These are phyloP conservation scores for Dicyrtomina minuta DNA, from an alignment of 2,888 invertebrate genomes.

Conservation along the genomic window DNA sequence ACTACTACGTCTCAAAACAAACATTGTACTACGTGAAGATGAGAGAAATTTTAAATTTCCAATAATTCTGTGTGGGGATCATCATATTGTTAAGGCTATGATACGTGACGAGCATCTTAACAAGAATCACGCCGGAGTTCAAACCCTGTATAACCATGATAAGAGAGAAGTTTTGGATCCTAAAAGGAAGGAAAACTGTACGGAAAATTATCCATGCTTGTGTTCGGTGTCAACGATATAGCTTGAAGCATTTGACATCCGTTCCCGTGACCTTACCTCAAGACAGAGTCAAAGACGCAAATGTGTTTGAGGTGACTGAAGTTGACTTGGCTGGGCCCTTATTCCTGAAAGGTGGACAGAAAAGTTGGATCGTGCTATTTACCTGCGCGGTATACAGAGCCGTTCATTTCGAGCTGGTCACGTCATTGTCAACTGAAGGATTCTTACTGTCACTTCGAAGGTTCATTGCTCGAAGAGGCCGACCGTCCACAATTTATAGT, in stretches of 20 bases:
- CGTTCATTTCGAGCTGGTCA: slow-evolving; percentile 56
- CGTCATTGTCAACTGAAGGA: slow-evolving; percentile 52
- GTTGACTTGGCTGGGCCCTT: slow-evolving; percentile 57
- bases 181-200: not conserved
- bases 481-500: slow-evolving; percentile 54
- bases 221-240: not conserved
- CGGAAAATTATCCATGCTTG: not conserved
- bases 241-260: not conserved
- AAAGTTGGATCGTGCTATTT: slow-evolving; percentile 55
- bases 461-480: slow-evolving; percentile 55
- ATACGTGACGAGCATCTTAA: not conserved
- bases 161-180: not conserved
- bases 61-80: not conserved
- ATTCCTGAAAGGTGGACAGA: slow-evolving; percentile 47
- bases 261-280: slow-evolving; percentile 50
- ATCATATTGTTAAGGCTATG: not conserved
- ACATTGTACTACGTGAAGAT: not conserved
- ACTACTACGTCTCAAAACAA: not conserved
- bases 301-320: slow-evolving; percentile 54
- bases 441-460: slow-evolving; percentile 55
- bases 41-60: not conserved
- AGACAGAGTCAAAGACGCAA: slow-evolving; percentile 53
- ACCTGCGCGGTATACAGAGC: slow-evolving; percentile 57
- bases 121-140: not conserved
- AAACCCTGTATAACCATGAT: not conserved